Evolutionary conservation across 2,113 vertebrate genomes (phyloP).

Genomic region (Dipodomys ordii): DNA sequence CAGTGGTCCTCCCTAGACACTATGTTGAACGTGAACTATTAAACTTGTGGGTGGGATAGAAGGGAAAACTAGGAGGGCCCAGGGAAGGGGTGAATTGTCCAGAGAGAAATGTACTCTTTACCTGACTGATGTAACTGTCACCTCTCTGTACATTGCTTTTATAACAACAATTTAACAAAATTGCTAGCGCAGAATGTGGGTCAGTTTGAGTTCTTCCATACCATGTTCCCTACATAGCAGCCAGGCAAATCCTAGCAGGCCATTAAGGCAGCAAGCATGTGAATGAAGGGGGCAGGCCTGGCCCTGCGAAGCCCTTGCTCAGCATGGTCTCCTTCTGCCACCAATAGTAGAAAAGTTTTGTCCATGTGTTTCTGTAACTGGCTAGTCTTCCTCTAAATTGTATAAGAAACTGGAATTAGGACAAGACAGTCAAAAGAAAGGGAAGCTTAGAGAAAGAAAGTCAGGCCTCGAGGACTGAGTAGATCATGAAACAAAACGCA

Average conservation of each 20-base stretch:
- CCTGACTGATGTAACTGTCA: too few relatives aligned
- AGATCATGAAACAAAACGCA: conserved; percentile 71
- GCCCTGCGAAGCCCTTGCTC: conserved; percentile 50
- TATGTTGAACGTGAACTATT: too few relatives aligned
- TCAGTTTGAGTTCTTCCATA: conserved; percentile 59
- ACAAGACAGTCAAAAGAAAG: conserved; percentile 66
- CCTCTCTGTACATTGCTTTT: too few relatives aligned
- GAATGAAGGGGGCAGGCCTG: conserved; percentile 33
- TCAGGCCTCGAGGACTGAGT: conserved; percentile 71
- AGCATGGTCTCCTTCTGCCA: conserved; percentile 57
- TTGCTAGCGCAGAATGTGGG: too few relatives aligned
- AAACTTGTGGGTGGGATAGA: too few relatives aligned
- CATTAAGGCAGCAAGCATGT: conserved; percentile 51
- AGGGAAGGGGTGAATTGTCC: too few relatives aligned
- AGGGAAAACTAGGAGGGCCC: too few relatives aligned
- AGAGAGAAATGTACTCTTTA: too few relatives aligned
- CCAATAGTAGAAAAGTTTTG: conserved; percentile 40
- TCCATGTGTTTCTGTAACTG: background rate
- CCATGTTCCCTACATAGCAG: conserved; percentile 32
- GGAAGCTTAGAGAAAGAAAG: conserved; percentile 72
- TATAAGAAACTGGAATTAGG: conserved; percentile 29
- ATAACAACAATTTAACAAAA: too few relatives aligned
- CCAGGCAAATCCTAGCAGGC: conserved; percentile 36
- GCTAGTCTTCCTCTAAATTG: background rate
- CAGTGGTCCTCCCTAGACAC: too few relatives aligned